phyloP scores from a whole-genome alignment of 1,140 invertebrate genomes.

The Charaxes varanes region DNA sequence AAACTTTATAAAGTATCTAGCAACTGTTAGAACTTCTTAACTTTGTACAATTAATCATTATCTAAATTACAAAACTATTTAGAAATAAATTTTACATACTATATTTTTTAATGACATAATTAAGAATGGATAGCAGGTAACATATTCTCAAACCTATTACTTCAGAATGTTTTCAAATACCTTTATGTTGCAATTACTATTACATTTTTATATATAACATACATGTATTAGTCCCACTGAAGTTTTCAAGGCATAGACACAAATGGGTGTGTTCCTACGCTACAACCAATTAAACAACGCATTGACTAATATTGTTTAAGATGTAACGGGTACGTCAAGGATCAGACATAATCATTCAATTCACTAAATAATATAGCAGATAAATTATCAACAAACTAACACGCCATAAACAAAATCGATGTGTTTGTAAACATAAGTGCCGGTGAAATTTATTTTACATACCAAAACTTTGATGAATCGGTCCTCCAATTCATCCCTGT shows the following conservation, averaged over 20 bases:
- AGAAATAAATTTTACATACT: no score
- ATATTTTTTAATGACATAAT: no score
- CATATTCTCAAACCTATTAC: no score
- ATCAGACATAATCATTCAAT: neutral
- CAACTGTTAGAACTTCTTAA: no score
- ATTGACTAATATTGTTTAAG: neutral
- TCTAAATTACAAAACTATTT: no score
- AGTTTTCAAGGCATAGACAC: conserved; percentile 8
- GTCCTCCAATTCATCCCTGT: conserved; percentile 89
- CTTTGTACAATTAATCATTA: no score
- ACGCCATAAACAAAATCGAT: conserved; percentile 27
- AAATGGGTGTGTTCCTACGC: conserved; percentile 15
- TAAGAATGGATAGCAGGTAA: no score
- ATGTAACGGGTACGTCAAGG: neutral
- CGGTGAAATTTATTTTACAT: conserved; percentile 69
- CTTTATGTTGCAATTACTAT: no score
- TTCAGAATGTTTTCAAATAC: neutral
- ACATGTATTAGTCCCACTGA: conserved; percentile 6
- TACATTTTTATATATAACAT: neutral
- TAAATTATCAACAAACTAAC: neutral
- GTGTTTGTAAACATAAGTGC: conserved; percentile 67
- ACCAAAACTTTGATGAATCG: conserved; percentile 97
- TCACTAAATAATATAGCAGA: neutral
- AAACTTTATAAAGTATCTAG: no score
- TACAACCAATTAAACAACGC: conserved; percentile 12